Evolutionary conservation across 2,113 vertebrate species (phyloP), one percentile per base, ranked within the genome.

Genomic region (Acinonyx jubatus): DNA sequence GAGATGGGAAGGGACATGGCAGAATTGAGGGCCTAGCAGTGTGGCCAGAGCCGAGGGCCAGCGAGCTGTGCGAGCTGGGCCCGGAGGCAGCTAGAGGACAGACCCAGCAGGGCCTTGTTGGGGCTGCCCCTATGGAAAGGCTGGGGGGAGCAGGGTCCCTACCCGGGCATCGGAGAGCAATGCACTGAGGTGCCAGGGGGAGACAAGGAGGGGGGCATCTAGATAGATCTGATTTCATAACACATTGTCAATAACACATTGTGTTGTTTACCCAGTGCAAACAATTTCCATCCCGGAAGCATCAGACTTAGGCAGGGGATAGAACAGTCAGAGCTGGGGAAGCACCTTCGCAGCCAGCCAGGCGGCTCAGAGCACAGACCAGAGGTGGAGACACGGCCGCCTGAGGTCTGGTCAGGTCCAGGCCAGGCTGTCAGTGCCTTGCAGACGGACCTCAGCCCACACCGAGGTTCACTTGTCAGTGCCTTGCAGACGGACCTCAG

Each of bases 61-160:
- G 36, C 2, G 1, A 63, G 81, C 57, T 41, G 7, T 19, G 27
- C 50, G 6, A 45, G 21, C 12, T 25, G 65, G 65, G 36, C 1
- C 19, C 29, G 8, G 55, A 11, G 0, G 11, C 15, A 0, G 11
- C 33, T 41, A 23, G 31, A 61, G 12, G 33, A 86, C 29, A 4
- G 15, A 66, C 7, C 8, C 5, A 0, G 13, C 6, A 16, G 25
- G 29, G 12, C 7, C 11, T 4, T 69, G 9, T 6, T 0, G 29
- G 14, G 0, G 3, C 19, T 5, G 29, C 4, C 29, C 29, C 14
- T 2, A 13, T 4, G 2, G 19, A 36, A 93, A 41, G 10, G 38
- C 1, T 16, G 33, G 31, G 7, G 25, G 38, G 13, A 29, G 6
- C 10, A n/a, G 12, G 76, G 19, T 76, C 21, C 15, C 3, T 18